These are phyloP conservation scores for Ennomos erosarius DNA, from an alignment of 2,888 invertebrate species.

Conservation along the genomic window DNA sequence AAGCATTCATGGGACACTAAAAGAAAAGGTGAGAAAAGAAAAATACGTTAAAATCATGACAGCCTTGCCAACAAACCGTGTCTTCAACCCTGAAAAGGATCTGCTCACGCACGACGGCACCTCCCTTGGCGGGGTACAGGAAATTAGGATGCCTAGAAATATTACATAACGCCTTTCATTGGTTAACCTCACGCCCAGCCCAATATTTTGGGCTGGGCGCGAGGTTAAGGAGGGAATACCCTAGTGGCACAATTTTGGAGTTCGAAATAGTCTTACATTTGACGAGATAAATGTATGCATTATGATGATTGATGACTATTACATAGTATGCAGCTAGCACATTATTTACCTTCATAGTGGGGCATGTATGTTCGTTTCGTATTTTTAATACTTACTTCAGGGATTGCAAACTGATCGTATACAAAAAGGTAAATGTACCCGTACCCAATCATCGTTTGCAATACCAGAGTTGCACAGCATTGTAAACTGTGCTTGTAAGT, in stretches of 20 bases:
- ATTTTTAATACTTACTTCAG: neutral
- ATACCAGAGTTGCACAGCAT: conserved; percentile 47
- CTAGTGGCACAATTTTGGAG: no score
- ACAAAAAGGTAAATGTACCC: conserved; percentile 51
- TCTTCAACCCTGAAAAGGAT: conserved; percentile 75
- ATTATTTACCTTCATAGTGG: neutral
- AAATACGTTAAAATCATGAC: conserved; percentile 46
- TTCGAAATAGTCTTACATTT: no score
- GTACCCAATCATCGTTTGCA: conserved; percentile 45
- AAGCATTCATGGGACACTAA: conserved; percentile 33
- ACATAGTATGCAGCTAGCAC: neutral
- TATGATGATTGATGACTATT: conserved; percentile 8
- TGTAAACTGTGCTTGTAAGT: conserved; percentile 17
- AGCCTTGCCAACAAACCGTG: conserved; percentile 77
- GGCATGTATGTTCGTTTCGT: neutral
- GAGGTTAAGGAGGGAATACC: no score
- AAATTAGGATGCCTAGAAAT: conserved; percentile 54
- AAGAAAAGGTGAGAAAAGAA: conserved; percentile 36
- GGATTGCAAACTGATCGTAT: conserved; percentile 13
- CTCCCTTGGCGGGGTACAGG: conserved; percentile 65
- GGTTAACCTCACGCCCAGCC: conserved; percentile 30
- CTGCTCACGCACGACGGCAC: conserved; percentile 64
- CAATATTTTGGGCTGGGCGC: no score
- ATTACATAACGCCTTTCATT: conserved; percentile 58
- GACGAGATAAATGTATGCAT: no score